Conservation (phyloP, 1,140 invertebrate species). For the Probaryconus sp. region DNA sequence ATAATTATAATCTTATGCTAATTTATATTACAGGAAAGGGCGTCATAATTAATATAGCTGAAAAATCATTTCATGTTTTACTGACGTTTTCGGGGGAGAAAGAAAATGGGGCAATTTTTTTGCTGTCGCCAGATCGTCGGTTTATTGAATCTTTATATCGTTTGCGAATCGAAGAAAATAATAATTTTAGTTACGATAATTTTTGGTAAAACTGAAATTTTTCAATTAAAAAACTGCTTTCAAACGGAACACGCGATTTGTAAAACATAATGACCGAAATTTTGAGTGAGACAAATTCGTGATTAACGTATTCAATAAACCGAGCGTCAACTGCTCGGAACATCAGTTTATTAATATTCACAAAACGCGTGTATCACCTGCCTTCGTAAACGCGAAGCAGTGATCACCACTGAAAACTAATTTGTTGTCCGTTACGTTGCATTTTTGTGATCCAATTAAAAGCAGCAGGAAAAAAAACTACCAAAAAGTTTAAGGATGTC, state of each 20-base stretch:
- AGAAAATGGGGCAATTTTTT: too few species aligned
- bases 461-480: conserved; percentile 15
- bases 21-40: conserved; percentile 26
- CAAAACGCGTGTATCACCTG: conserved; percentile 51
- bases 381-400: conserved; percentile 52
- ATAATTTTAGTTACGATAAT: too few species aligned
- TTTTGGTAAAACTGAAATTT: too few species aligned
- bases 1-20: conserved; percentile 46
- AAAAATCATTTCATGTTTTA: conserved; percentile 11
- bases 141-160: too few species aligned
- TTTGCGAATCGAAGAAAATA: too few species aligned
- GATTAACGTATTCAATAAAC: background rate
- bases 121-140: too few species aligned
- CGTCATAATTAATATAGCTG: conserved; percentile 17
- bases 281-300: background rate
- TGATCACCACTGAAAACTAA: conserved; percentile 47
- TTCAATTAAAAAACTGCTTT: too few species aligned
- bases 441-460: conserved; percentile 59
- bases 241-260: too few species aligned
- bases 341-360: conserved; percentile 47
- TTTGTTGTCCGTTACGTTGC: conserved; percentile 59
- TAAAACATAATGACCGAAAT: too few species aligned
- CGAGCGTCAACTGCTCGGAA: background rate
- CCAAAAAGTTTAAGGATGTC: too few species aligned
- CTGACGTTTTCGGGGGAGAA: background rate